A percentile compares a stretch with the other conserved stretches of the same genome.
These are phyloP conservation scores for Nixonia krombeini DNA, from an alignment of 1,140 invertebrate genomes.

Conservation along the genomic window DNA sequence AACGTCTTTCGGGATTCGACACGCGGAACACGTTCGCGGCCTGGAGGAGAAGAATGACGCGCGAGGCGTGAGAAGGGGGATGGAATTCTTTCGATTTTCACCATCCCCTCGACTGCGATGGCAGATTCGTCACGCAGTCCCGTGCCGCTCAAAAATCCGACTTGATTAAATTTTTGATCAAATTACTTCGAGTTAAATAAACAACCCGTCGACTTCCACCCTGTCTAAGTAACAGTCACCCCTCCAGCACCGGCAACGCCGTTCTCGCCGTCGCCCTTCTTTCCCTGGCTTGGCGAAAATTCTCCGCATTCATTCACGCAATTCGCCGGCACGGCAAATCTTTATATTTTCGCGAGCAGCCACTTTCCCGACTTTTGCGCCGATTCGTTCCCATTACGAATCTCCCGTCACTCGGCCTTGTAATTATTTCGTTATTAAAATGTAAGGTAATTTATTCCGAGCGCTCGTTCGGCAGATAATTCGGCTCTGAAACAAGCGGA, in stretches of 20 bases:
- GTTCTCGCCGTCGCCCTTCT: slow-evolving; percentile 27
- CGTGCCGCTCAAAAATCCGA: slow-evolving; percentile 66
- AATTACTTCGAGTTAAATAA: slow-evolving; percentile 73
- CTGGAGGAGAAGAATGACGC: slow-evolving; percentile 27
- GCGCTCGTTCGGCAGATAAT: too few species aligned
- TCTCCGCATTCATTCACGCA: slow-evolving; percentile 57
- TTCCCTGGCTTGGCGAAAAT: slow-evolving; percentile 46
- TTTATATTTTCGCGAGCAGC: slow-evolving; percentile 22
- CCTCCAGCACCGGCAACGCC: neutral
- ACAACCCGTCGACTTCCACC: slow-evolving; percentile 55
- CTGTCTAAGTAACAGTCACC: slow-evolving; percentile 38
- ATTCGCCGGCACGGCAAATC: slow-evolving; percentile 46
- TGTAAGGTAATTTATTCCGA: neutral
- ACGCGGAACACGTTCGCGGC: slow-evolving; percentile 26
- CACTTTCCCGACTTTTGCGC: slow-evolving; percentile 23
- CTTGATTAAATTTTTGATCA: slow-evolving; percentile 73
- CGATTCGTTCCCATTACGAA: neutral
- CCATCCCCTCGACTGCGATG: slow-evolving; percentile 52
- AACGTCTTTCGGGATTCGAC: slow-evolving; percentile 42
- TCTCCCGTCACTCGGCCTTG: neutral
- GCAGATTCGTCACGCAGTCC: slow-evolving; percentile 64
- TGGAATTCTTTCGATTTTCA: slow-evolving; percentile 64
- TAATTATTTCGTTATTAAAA: neutral
- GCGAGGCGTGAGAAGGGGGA: slow-evolving; percentile 10
- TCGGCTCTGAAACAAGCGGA: too few species aligned